These are phyloP conservation scores for Rhopalosiphum padi DNA, from an alignment of 1,140 invertebrate genomes.

Conservation along the genomic window DNA sequence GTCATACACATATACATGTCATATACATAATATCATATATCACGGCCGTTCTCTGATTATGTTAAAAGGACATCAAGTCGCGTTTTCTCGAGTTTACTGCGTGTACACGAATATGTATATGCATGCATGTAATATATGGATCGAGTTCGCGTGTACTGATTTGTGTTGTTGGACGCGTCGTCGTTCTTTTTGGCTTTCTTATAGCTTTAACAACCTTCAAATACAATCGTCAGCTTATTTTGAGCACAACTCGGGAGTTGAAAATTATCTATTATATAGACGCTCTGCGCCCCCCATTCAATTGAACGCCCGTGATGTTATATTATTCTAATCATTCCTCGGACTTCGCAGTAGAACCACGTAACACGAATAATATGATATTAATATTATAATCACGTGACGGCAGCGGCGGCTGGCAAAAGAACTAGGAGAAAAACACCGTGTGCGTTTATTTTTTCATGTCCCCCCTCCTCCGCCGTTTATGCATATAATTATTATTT, in stretches of 20 bases:
- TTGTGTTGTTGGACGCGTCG: neutral
- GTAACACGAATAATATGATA: constrained; percentile 18
- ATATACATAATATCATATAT: neutral
- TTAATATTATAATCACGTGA: constrained; percentile 14
- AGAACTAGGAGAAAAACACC: neutral
- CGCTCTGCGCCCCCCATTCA: neutral
- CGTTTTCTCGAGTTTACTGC: neutral
- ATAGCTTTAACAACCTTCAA: neutral
- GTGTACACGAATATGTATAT: neutral
- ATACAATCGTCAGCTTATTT: neutral
- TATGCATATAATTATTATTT: constrained; percentile 13
- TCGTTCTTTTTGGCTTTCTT: neutral
- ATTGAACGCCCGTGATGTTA: neutral
- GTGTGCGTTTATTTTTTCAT: neutral
- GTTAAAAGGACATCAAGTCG: neutral
- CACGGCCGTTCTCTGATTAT: neutral
- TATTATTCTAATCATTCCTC: neutral
- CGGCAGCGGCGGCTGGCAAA: neutral
- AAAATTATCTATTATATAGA: neutral
- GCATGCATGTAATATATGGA: neutral
- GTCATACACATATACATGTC: neutral
- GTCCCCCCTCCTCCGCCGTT: neutral
- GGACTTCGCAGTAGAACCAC: neutral
- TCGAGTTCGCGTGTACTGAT: neutral
- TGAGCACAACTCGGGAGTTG: neutral